A percentile compares a stretch with the other conserved stretches of the same genome.
Evolutionary conservation across 30 jellyfish, hydroid and myxozoan species (phyloP).

Genomic region (Aurelia aurita): DNA sequence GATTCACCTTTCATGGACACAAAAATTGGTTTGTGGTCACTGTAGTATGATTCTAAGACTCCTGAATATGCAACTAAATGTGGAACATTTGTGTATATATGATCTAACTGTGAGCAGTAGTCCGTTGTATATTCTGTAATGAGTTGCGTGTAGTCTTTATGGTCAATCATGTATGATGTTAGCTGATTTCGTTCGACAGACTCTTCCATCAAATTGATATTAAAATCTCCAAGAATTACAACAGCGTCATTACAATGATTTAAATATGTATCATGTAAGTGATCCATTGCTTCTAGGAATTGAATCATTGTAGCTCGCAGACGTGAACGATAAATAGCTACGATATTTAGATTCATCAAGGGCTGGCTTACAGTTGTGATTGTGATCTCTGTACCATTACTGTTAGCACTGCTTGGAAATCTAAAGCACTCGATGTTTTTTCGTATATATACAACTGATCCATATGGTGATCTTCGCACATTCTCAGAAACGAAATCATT

Average conservation of each 20-base stretch:
- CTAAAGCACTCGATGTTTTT: not conserved
- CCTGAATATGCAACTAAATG: not conserved
- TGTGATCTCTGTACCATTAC: not conserved
- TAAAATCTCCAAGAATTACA: conserved; percentile 41
- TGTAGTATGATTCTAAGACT: conserved; percentile 9
- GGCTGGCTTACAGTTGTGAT: not conserved
- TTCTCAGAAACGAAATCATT: not conserved
- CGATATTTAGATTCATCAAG: not conserved
- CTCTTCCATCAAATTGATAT: not conserved
- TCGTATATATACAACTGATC: conserved; percentile 2
- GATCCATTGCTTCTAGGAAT: not conserved
- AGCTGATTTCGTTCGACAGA: not conserved
- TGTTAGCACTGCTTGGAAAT: too few species aligned
- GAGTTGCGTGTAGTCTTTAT: conserved; percentile 9
- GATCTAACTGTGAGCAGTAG: not conserved
- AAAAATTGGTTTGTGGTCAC: too few species aligned
- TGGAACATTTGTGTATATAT: conserved; percentile 21
- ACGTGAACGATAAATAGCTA: not conserved
- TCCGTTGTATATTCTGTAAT: conserved; percentile 9
- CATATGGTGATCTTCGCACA: not conserved
- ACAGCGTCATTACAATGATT: not conserved
- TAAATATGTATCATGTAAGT: not conserved
- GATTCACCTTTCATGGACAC: too few species aligned
- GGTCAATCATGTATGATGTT: not conserved
- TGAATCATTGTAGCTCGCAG: not conserved